Percentiles rank a stretch among this genome's conserved stretches.
These are phyloP conservation scores for Aphidius colemani DNA, from an alignment of 2,888 invertebrate genomes.

Conservation along the genomic window DNA sequence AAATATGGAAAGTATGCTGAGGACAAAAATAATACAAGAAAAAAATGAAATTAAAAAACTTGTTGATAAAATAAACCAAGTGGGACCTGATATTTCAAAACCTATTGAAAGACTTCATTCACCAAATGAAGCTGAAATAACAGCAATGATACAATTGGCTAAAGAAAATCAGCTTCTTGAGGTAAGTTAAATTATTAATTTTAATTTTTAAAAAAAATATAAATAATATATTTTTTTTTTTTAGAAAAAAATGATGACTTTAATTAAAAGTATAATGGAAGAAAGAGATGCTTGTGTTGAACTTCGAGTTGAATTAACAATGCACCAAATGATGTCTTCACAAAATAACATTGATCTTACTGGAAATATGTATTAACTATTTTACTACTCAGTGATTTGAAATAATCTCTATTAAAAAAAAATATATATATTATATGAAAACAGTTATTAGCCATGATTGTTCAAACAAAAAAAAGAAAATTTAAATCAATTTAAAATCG, in stretches of 20 bases:
- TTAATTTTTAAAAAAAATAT: no score
- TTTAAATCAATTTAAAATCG: no score
- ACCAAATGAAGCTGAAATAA: slow-evolving; percentile 63
- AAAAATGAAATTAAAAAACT: slow-evolving; percentile 73
- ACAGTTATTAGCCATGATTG: no score
- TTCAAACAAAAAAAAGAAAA: no score
- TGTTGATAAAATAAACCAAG: slow-evolving; percentile 50
- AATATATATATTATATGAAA: no score
- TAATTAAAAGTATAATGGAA: slow-evolving; percentile 74
- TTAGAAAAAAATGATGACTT: slow-evolving; percentile 67
- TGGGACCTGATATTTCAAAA: slow-evolving; percentile 43
- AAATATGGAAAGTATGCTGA: slow-evolving; percentile 71
- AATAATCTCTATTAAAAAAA: no score
- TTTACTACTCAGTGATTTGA: no score
- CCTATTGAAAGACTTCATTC: slow-evolving; percentile 44
- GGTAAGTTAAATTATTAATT: slow-evolving; percentile 26
- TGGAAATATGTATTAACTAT: no score
- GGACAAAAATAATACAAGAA: slow-evolving; percentile 74
- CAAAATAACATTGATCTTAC: no score
- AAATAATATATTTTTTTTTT: slow-evolving; percentile 24
- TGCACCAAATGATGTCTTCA: slow-evolving; percentile 60
- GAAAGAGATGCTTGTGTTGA: slow-evolving; percentile 74
- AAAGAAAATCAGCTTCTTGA: slow-evolving; percentile 72
- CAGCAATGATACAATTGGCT: slow-evolving; percentile 61
- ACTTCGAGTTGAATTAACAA: slow-evolving; percentile 71